Evolutionary conservation across 2,113 vertebrate species (phyloP), one percentile per base, ranked within the genome.

Genomic region (Paradoxurus hermaphroditus): DNA sequence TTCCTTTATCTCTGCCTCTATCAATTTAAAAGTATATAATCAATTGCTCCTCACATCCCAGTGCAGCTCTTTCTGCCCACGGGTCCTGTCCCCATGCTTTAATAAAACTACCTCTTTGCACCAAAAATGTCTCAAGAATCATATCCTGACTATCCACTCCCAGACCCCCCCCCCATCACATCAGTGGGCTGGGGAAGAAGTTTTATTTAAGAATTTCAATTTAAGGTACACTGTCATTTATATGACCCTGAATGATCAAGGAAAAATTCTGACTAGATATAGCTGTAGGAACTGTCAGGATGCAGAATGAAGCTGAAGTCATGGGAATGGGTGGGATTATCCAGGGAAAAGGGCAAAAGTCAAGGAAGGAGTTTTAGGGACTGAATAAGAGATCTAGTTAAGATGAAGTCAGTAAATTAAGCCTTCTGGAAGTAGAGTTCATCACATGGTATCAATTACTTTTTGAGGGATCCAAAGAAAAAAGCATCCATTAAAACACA

Each of bases 361-460:
- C 53, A 92, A 96, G 67, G 27, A 72, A 97, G 27, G 11, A 72
- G 25, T 86, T 91, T 88, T 81, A 90, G 23, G 77, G 53, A 88
- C 34, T 93, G 16, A 90, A 19, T 25, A 29, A 95, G 29, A 93
- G 23, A n/a, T 65, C n/a, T 73, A 87, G 31, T 81, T 81, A 82
- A 93, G 49, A 94, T 36, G 23, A 84, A 89, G 51, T 39, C 82
- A 19, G 41, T 95, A 95, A 96, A 77, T 3, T 11, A 94, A 92
- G 31, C 19, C 56, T 83, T 93, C 34, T 7, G 7, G 21, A 93
- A 95, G n/a, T 36, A 77, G 31, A 72, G 13, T 41, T 91, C 39
- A 92, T 72, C 44, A 89, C 27, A 83, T 46, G 14, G 46, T 86
- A 83, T 49, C 34, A 96, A 56, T 29, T 89, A 95, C 31, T 87